Conservation (phyloP, 2,888 invertebrate genomes). For the Bhutanitis thaidina region DNA sequence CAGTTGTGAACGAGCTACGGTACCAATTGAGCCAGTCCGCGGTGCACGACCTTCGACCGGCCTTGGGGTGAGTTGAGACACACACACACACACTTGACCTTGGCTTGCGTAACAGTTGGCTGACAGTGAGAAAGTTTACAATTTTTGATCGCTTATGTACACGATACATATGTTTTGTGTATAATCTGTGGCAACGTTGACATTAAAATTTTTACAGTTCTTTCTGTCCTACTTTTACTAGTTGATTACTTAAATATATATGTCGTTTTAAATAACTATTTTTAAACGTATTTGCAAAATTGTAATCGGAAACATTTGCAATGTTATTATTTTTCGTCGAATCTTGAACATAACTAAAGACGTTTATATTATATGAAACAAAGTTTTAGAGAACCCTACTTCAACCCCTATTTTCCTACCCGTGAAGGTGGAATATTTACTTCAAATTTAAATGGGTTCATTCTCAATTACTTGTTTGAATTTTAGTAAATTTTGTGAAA, state of each 20-base stretch:
- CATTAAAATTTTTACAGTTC: conserved; percentile 10
- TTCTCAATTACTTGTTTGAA: too few species aligned
- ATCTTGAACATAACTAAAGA: too few species aligned
- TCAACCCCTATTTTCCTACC: too few species aligned
- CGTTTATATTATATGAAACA: too few species aligned
- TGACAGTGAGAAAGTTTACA: conserved; percentile 4
- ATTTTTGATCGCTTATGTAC: conserved; percentile 10
- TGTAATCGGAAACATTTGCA: too few species aligned
- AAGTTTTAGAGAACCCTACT: too few species aligned
- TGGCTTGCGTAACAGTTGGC: conserved; percentile 22
- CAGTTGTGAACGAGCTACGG: conserved; percentile 63
- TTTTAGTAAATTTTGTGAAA: too few species aligned
- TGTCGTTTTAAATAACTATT: too few species aligned
- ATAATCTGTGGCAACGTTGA: conserved; percentile 10
- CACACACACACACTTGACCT: conserved; percentile 55
- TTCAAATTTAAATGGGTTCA: too few species aligned
- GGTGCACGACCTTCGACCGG: conserved; percentile 49
- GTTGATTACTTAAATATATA: not conserved
- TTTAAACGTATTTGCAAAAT: too few species aligned
- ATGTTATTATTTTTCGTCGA: too few species aligned
- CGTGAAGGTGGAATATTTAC: too few species aligned
- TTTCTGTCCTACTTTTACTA: conserved; percentile 1
- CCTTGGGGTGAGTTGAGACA: conserved; percentile 63
- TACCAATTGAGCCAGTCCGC: conserved; percentile 56
- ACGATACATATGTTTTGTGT: not conserved